Evolutionary conservation across 2,888 invertebrate species (phyloP).

Genomic region (Eupithecia abbreviata): DNA sequence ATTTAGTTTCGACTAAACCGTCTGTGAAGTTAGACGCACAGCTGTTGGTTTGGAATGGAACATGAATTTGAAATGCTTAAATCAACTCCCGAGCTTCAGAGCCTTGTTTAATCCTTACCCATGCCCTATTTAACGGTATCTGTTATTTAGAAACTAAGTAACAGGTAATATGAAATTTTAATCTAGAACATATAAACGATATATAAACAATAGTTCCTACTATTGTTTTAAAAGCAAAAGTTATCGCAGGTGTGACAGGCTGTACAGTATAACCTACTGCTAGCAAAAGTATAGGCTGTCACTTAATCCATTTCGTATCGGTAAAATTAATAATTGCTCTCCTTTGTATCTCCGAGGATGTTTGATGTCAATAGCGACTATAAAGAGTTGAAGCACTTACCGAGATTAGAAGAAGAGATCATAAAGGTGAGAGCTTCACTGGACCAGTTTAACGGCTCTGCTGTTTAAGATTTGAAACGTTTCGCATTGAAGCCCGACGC

Average conservation of each 20-base stretch:
- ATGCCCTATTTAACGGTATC: neutral
- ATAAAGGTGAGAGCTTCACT: slow-evolving; percentile 12
- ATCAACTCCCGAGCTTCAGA: neutral
- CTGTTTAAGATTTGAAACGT: slow-evolving; percentile 7
- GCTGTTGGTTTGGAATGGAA: neutral
- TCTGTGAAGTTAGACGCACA: neutral
- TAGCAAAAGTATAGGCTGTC: neutral
- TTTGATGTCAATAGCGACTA: slow-evolving; percentile 8
- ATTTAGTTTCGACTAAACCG: neutral
- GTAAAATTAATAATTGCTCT: neutral
- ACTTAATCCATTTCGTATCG: neutral
- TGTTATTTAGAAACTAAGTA: neutral
- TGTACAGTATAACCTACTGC: neutral
- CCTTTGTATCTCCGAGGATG: neutral
- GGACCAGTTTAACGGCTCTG: slow-evolving; percentile 3
- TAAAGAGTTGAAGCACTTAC: slow-evolving; percentile 11
- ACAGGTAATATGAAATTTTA: too few relatives aligned
- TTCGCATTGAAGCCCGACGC: slow-evolving; percentile 2
- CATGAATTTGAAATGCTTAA: neutral
- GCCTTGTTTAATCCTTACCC: neutral
- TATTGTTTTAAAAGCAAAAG: too few relatives aligned
- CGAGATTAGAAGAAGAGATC: slow-evolving; percentile 2
- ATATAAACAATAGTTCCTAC: too few relatives aligned
- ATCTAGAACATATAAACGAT: too few relatives aligned
- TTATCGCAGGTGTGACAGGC: neutral